Base-by-base conservation (phyloP, 2,797 vertebrate genomes). In the Hypotaenidia philippensis region DNA sequence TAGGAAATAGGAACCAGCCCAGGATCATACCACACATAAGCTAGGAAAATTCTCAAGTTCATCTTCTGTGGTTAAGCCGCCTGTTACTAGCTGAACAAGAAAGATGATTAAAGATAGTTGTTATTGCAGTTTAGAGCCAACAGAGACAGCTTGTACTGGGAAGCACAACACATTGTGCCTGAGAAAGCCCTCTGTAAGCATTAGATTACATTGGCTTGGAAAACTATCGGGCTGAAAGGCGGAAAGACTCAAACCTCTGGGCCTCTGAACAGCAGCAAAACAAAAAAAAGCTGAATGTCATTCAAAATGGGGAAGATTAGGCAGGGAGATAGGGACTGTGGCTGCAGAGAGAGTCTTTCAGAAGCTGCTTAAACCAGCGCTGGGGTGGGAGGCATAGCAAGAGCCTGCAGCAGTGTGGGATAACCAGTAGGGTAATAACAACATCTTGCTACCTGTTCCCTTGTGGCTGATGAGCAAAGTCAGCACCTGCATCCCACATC, bases 91-190 rank as follows among this genome's bases (percentile, higher is more conserved):
- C 82, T 32, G 36, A 86, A 91, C 59, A 81, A 87, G 72, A 75
- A 89, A 92, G 70, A 90, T 91, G 79, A 95, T 96, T 94, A 93
- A 91, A 95, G 92, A 69, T 52, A 86, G 92, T 83, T 87, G 87
- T 94, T 94, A 88, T 70, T 93, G 87, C 84, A 59, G 76, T 74
- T 86, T 59, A 83, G 84, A 91, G 85, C 52, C 87, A 87, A 92
- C 69, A 88, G 83, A 95, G 83, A 96, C 91, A 91, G 83, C 83
- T 88, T 91, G 92, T 93, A 70, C 85, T 70, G 72, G 29, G 72
- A 94, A 74, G 70, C 25, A 93, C 85, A 94, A 72, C 87, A 79
- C 52, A 44, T 13, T 63, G 91, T 85, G 70, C 79, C 64, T 44
- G 40, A 78, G 79, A 82, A 90, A 90, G 76, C 21, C 69, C 13